Conservation (phyloP, 2,113 vertebrate species). For the Aphelocoma coerulescens region DNA sequence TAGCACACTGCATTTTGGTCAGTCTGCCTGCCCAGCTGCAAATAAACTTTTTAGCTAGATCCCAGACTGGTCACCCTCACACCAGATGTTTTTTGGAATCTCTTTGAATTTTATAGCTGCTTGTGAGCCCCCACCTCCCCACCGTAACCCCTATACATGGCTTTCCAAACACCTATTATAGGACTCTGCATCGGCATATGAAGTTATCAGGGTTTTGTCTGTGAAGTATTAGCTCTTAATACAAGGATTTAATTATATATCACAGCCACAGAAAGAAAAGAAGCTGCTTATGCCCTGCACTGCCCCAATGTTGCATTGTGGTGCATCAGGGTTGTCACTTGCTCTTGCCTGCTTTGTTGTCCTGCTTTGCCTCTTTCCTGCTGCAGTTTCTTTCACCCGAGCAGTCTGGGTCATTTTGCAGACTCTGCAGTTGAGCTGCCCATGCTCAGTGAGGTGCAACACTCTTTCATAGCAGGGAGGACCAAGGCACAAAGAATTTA, state of each 20-base stretch:
- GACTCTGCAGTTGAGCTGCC: neutral
- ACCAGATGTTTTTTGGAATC: neutral
- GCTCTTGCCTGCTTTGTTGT: neutral
- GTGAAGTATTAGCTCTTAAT: neutral
- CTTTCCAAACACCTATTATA: neutral
- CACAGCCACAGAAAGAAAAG: neutral
- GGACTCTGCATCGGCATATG: neutral
- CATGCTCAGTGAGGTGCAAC: neutral
- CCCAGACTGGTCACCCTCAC: neutral
- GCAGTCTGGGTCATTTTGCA: neutral
- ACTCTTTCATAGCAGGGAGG: neutral
- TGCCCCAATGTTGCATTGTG: fast-evolving
- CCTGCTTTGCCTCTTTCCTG: neutral
- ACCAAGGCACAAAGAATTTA: neutral
- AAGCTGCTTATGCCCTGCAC: neutral
- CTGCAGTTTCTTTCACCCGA: neutral
- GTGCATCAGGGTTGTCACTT: neutral
- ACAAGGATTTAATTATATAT: neutral
- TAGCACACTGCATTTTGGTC: neutral
- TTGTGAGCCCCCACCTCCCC: neutral
- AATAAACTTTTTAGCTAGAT: neutral
- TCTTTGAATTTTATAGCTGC: neutral
- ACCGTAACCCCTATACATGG: fast-evolving
- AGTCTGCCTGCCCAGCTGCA: neutral
- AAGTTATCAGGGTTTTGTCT: neutral